A percentile compares a stretch with the other conserved stretches of the same genome.
Evolutionary conservation across 2,888 invertebrate genomes (phyloP).

Genomic region (Lacanobia wlatinum): DNA sequence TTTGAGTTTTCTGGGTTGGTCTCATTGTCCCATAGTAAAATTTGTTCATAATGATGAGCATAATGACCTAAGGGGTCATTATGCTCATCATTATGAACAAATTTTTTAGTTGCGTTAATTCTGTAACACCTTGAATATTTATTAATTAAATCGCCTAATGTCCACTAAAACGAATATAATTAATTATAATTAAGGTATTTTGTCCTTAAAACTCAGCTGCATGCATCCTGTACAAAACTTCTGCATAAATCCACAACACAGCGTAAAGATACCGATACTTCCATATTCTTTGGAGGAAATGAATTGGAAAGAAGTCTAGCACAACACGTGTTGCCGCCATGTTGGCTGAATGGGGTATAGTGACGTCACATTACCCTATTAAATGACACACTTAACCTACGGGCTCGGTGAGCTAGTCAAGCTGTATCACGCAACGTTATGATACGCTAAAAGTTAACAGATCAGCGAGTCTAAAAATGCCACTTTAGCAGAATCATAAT

Average conservation of each 20-base stretch:
- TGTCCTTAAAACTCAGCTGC: background rate
- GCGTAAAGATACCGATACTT: constrained; percentile 18
- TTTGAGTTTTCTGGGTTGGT: too few species aligned
- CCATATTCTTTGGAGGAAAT: constrained; percentile 48
- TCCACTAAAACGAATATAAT: too few species aligned
- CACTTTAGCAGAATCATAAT: too few species aligned
- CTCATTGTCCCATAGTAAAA: too few species aligned
- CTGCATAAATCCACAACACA: constrained; percentile 21
- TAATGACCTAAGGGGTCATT: too few species aligned
- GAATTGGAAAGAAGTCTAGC: constrained; percentile 44
- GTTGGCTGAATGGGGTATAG: constrained; percentile 36
- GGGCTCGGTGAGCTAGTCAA: constrained; percentile 10
- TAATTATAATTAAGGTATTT: too few species aligned
- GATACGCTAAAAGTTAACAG: background rate
- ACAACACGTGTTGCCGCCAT: constrained; percentile 48
- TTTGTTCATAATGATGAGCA: too few species aligned
- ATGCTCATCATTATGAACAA: too few species aligned
- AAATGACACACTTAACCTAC: constrained; percentile 28
- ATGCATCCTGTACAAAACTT: background rate
- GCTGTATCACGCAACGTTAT: background rate
- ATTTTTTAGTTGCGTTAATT: too few species aligned
- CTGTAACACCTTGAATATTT: too few species aligned
- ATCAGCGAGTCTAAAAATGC: too few species aligned
- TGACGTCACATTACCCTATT: constrained; percentile 56
- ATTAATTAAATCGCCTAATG: too few species aligned